Conservation (phyloP, 2,797 vertebrate genomes). For the Rhadinocentrus ornatus region DNA sequence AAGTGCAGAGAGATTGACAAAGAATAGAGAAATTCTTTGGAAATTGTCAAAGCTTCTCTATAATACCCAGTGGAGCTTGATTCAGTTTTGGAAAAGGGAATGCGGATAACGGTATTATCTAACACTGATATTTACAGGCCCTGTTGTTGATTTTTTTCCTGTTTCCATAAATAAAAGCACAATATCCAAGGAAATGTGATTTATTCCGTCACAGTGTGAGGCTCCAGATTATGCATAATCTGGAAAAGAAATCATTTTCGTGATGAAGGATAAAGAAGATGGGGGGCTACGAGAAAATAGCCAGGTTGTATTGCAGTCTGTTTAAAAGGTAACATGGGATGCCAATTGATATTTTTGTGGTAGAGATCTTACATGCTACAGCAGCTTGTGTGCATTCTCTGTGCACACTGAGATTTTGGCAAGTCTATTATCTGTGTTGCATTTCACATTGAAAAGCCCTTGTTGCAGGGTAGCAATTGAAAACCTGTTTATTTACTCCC, state of each 20-base stretch:
- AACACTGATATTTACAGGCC: conserved; percentile 47
- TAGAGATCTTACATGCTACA: background rate
- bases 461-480: conserved; percentile 51
- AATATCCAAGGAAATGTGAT: conserved; percentile 66
- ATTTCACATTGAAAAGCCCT: conserved; percentile 40
- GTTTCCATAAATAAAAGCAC: conserved; percentile 65
- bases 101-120: conserved; percentile 58
- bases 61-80: conserved; percentile 35
- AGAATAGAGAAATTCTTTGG: conserved; percentile 18
- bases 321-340: background rate
- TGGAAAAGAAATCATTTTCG: conserved; percentile 40
- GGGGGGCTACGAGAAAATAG: conserved; percentile 22
- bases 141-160: conserved; percentile 23
- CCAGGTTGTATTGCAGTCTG: conserved; percentile 23
- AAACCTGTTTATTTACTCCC: conserved; percentile 34
- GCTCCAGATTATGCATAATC: conserved; percentile 43
- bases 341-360: conserved; percentile 9
- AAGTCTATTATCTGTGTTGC: conserved; percentile 12
- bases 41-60: conserved; percentile 35
- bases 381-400: background rate
- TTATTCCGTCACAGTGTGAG: conserved; percentile 45
- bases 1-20: conserved; percentile 26
- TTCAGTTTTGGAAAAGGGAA: conserved; percentile 46
- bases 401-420: background rate
- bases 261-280: conserved; percentile 45